These are phyloP conservation scores for Cylloceria caligata DNA, from an alignment of 2,888 invertebrate species.

Conservation along the genomic window DNA sequence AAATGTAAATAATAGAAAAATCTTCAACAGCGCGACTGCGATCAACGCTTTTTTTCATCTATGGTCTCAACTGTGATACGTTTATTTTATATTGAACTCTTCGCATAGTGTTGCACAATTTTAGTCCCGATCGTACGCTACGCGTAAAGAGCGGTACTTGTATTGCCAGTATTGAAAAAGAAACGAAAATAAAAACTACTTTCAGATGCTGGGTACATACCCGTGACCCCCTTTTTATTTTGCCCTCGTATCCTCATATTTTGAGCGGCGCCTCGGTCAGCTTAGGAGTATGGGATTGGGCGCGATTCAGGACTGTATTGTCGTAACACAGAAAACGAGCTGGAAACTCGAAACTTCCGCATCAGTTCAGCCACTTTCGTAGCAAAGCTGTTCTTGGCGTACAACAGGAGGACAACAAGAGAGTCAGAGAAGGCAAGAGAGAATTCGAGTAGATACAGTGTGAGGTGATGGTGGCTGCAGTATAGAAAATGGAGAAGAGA, in stretches of 20 bases:
- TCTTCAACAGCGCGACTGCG: too few species aligned
- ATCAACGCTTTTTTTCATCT: too few species aligned
- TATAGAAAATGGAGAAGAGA: slow-evolving; percentile 25
- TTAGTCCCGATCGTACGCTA: too few species aligned
- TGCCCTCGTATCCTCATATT: background rate
- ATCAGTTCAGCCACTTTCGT: slow-evolving; percentile 55
- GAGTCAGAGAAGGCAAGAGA: slow-evolving; percentile 21
- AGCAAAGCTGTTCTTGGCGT: slow-evolving; percentile 49
- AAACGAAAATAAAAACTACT: too few species aligned
- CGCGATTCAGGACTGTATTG: slow-evolving; percentile 34
- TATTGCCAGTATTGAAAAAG: background rate
- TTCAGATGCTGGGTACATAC: background rate
- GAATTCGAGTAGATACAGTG: slow-evolving; percentile 38
- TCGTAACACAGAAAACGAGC: slow-evolving; percentile 51
- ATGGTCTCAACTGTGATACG: too few species aligned
- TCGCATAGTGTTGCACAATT: too few species aligned
- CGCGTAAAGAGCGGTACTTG: too few species aligned
- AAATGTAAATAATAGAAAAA: too few species aligned
- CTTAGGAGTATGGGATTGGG: background rate
- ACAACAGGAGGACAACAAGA: slow-evolving; percentile 32
- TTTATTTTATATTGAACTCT: too few species aligned
- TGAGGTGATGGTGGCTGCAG: slow-evolving; percentile 20
- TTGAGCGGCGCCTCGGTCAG: background rate
- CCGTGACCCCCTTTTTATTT: slow-evolving; percentile 1
- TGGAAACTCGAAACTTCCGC: slow-evolving; percentile 60